Evolutionary conservation across 2,797 vertebrate genomes (phyloP).

Genomic region (Lacerta bilineata): DNA sequence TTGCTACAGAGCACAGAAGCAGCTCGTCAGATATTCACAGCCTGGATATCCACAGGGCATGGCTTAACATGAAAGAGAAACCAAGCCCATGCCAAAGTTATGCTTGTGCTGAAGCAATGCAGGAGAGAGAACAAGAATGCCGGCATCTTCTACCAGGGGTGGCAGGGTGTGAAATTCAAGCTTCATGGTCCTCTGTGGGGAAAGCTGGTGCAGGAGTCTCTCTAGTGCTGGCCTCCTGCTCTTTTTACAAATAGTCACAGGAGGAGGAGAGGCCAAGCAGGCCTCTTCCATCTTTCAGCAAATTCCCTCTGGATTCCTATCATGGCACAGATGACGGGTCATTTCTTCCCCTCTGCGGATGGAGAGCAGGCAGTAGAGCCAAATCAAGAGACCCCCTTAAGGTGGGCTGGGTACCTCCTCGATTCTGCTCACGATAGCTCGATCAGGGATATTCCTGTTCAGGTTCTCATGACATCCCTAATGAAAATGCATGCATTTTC

Average conservation of each 20-base stretch:
- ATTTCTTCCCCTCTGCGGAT: too few species aligned
- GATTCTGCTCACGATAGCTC: neutral
- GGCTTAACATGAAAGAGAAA: constrained; percentile 39
- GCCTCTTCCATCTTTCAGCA: neutral
- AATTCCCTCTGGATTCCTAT: too few species aligned
- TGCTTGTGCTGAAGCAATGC: neutral
- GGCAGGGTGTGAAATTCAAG: neutral
- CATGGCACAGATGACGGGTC: neutral
- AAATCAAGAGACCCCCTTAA: neutral
- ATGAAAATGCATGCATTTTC: neutral
- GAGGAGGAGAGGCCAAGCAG: neutral
- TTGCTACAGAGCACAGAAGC: constrained; percentile 60
- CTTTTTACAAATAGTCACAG: too few species aligned
- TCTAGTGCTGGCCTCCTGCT: neutral
- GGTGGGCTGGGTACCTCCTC: neutral
- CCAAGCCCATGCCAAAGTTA: constrained; percentile 12
- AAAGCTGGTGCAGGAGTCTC: neutral
- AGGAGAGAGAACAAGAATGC: constrained; percentile 10
- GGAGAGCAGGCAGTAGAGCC: neutral
- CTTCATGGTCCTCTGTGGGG: neutral
- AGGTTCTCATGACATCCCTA: neutral
- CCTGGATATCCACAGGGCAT: constrained; percentile 34
- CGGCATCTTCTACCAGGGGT: neutral
- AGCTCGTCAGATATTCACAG: constrained; percentile 33
- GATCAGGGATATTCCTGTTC: neutral